Base-by-base conservation (phyloP, 2,113 vertebrate species). In the Salvelinus namaycush region DNA sequence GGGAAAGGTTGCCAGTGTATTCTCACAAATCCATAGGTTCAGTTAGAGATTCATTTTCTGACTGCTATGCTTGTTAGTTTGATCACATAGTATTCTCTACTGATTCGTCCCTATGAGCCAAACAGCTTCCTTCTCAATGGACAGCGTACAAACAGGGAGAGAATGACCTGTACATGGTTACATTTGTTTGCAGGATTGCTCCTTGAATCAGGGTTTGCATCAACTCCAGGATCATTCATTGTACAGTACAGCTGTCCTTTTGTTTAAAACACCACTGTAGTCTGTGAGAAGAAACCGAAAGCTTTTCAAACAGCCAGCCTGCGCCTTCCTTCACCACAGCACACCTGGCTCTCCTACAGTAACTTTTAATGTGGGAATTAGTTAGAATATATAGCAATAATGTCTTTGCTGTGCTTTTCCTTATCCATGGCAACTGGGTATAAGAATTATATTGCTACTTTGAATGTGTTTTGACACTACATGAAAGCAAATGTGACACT, bases 1-100 rank as follows among this genome's bases (percentile, higher is more conserved):
- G 88, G 82, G 89, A 91, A 91, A 49, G 72, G 69, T 83, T 83
- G 12, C n/a, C 7, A 3, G 5, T 51, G 16, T 24, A 12, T 20
- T 72, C 27, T 78, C 79, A 59, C 72, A 83, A 60, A 26, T 77
- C 51, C 5, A 75, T 68, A 13, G 24, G 26, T n/a, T 27, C 7
- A 72, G 31, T 54, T 26, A 22, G 13, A 54, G 51, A 54, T 57
- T 7, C 51, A 51, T 67, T 79, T 76, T 54, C 51, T 54, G 14
- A 18, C 51, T 18, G 16, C 16, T 18, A 5, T 54, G 68, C 59
- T 70, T 12, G 20, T 48, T 44, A 12, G 34, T 70, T 70, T 48
- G 5, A 3, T 70, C n/a, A 68, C 29, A 29, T 29, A 68, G 14
- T 29, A 8, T 66, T 66, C 64, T 29, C 64, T 66, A 14, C 64